Evolutionary conservation across 1,140 invertebrate species (phyloP).

Genomic region (Liolophura sinensis): DNA sequence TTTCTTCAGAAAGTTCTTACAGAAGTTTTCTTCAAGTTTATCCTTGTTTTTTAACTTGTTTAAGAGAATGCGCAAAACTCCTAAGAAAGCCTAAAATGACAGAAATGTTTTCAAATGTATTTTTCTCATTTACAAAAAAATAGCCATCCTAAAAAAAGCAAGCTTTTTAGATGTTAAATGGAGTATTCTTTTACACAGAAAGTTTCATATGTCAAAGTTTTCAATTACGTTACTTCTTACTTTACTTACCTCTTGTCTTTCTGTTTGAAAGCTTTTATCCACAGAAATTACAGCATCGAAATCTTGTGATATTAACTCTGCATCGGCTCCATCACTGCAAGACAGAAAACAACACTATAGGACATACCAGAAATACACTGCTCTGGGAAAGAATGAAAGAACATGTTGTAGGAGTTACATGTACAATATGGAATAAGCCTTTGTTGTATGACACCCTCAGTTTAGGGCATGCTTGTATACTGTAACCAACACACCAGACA

Average conservation of each 20-base stretch:
- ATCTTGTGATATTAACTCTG: conserved; percentile 9
- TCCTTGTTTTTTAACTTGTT: conserved; percentile 35
- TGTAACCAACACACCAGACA: no score
- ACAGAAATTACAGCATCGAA: conserved; percentile 4
- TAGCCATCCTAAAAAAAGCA: neutral
- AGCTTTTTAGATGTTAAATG: neutral
- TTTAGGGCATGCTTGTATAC: no score
- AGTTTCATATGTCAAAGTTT: no score
- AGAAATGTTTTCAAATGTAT: neutral
- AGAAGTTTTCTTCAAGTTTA: conserved; percentile 26
- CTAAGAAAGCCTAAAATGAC: conserved; percentile 7
- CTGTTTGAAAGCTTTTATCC: conserved; percentile 20
- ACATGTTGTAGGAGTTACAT: no score
- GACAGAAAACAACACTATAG: neutral
- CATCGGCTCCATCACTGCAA: conserved; percentile 8
- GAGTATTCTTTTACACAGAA: neutral
- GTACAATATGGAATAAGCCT: no score
- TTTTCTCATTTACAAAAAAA: no score
- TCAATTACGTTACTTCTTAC: neutral
- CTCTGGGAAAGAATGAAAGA: no score
- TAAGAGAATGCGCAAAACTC: conserved; percentile 32
- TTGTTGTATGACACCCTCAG: no score
- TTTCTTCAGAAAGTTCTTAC: conserved; percentile 32
- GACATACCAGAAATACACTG: no score
- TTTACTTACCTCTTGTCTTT: conserved; percentile 28